Conservation (phyloP, 2,888 invertebrate species). For the Drosophila quinaria region DNA sequence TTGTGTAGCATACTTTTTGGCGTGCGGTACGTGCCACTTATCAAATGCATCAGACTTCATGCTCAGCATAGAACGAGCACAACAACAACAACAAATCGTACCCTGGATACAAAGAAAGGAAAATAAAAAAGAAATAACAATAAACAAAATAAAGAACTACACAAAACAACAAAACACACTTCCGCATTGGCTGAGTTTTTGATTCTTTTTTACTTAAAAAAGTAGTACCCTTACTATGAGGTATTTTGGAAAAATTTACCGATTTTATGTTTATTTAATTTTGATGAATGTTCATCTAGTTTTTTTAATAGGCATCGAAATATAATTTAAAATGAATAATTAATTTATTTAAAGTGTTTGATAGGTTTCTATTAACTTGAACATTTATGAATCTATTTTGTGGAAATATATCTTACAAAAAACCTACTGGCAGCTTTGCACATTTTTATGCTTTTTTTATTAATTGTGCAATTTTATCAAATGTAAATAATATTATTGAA, state of each 20-base stretch:
- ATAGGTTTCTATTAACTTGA: too few relatives aligned
- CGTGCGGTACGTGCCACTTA: slow-evolving; percentile 75
- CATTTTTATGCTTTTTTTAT: too few relatives aligned
- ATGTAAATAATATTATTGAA: not conserved
- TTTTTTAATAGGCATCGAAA: too few relatives aligned
- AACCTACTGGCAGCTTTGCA: too few relatives aligned
- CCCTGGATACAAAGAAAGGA: not conserved
- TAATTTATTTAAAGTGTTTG: too few relatives aligned
- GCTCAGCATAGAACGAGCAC: slow-evolving; percentile 47
- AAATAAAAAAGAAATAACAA: slow-evolving; percentile 18
- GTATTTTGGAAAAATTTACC: not conserved
- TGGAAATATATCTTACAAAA: too few relatives aligned
- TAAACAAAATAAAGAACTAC: slow-evolving; percentile 9
- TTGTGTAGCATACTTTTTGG: slow-evolving; percentile 64
- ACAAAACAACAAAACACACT: slow-evolving; percentile 30
- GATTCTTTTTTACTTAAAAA: slow-evolving; percentile 25
- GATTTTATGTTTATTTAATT: too few relatives aligned
- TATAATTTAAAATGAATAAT: too few relatives aligned
- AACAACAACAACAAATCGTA: slow-evolving; percentile 12
- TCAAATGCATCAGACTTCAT: slow-evolving; percentile 74
- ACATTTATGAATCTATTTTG: too few relatives aligned
- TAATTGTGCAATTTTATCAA: not conserved
- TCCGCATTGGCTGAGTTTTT: slow-evolving; percentile 31
- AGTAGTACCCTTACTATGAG: slow-evolving; percentile 18
- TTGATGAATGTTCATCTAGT: too few relatives aligned